Evolutionary conservation across 2,113 vertebrate genomes (phyloP).

Genomic region (Rhagologus leucostigma): DNA sequence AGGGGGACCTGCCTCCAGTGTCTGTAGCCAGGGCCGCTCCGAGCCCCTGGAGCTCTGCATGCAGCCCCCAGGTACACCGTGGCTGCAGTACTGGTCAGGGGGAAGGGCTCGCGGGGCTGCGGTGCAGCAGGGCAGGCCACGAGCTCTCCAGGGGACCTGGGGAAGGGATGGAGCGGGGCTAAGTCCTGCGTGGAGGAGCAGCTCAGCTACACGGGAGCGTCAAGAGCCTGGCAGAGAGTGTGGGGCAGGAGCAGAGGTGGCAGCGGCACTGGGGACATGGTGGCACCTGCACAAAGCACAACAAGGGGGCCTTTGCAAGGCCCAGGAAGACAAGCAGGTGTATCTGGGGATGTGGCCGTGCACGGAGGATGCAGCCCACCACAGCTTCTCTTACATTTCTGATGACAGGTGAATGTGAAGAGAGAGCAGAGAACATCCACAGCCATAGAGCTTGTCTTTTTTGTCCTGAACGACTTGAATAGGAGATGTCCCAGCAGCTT

Average conservation of each 20-base stretch:
- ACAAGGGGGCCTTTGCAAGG: no score
- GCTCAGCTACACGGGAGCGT: background rate
- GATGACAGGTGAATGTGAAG: background rate
- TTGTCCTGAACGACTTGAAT: background rate
- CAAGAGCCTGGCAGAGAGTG: background rate
- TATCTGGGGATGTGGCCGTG: background rate
- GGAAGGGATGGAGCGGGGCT: background rate
- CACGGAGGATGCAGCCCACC: background rate
- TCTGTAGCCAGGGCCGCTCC: background rate
- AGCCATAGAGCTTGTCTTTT: fast-evolving
- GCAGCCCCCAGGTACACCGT: background rate
- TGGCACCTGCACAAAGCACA: background rate
- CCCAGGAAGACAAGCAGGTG: background rate
- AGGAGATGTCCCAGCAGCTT: background rate
- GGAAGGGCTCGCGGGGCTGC: background rate
- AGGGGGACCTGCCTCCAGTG: background rate
- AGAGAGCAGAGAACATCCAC: background rate
- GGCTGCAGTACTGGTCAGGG: background rate
- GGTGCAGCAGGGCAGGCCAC: background rate
- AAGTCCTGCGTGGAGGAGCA: background rate
- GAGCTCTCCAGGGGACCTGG: background rate
- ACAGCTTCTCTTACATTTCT: background rate
- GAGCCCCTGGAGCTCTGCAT: background rate
- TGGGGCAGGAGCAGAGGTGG: background rate
- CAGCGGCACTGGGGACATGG: background rate